Conservation (phyloP, 2,888 invertebrate species). For the Eupithecia insigniata region DNA sequence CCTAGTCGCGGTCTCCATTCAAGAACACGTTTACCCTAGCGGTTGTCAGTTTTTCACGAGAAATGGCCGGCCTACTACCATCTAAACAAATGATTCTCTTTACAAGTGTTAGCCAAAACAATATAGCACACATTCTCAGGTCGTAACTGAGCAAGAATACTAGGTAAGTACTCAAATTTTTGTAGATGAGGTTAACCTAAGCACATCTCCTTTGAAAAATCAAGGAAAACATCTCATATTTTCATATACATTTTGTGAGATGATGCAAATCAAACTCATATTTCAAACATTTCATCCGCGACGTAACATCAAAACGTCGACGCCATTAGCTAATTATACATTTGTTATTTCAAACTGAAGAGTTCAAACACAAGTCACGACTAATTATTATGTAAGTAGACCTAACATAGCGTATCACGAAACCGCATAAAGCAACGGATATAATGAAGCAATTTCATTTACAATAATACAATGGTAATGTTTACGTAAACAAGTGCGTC, state of each 20-base stretch:
- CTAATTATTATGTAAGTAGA: conserved; percentile 20
- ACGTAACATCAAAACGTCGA: conserved; percentile 22
- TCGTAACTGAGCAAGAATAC: neutral
- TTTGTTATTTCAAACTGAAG: conserved; percentile 21
- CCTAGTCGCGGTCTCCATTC: neutral
- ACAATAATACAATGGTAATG: conserved; percentile 22
- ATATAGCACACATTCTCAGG: neutral
- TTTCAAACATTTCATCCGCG: conserved; percentile 28
- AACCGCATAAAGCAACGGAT: conserved; percentile 16
- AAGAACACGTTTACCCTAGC: neutral
- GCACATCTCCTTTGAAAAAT: neutral
- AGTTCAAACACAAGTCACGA: conserved; percentile 20
- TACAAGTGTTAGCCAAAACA: neutral
- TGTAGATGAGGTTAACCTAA: neutral
- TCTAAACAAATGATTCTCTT: neutral
- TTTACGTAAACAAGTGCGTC: conserved; percentile 27
- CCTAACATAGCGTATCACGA: conserved; percentile 4
- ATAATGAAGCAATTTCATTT: conserved; percentile 16
- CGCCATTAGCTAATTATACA: conserved; percentile 22
- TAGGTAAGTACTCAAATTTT: no score
- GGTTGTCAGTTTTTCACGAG: neutral
- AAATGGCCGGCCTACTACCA: neutral
- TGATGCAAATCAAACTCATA: conserved; percentile 17
- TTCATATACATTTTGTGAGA: neutral
- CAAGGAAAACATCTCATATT: neutral